A percentile compares a stretch with the other conserved stretches of the same genome.
Conservation (phyloP, 2,113 vertebrate species). For the Cettia cetti region DNA sequence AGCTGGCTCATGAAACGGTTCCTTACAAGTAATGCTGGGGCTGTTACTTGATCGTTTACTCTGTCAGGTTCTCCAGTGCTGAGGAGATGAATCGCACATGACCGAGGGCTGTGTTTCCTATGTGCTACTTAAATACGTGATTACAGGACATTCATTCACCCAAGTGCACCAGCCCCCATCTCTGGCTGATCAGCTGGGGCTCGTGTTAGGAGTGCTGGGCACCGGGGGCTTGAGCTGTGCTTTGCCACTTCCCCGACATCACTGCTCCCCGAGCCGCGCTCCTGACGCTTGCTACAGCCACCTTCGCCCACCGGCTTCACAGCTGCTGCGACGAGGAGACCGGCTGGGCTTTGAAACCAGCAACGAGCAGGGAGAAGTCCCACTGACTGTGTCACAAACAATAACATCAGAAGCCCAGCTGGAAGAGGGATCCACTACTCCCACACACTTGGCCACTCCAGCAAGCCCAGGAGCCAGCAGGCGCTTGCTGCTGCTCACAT, state of each 20-base stretch:
- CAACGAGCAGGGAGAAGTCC: neutral
- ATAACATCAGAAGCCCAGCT: neutral
- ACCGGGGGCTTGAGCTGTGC: neutral
- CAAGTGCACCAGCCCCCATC: rapidly evolving
- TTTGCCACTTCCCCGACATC: neutral
- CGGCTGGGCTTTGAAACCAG: neutral
- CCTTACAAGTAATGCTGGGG: neutral
- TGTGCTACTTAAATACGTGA: rapidly evolving
- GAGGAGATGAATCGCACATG: neutral
- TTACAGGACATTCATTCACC: neutral
- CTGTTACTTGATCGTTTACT: neutral
- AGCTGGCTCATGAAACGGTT: neutral
- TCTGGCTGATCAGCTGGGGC: neutral
- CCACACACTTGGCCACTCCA: neutral
- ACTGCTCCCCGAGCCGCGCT: neutral
- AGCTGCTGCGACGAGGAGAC: rapidly evolving
- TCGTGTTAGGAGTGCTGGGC: rapidly evolving
- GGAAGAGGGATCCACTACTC: neutral
- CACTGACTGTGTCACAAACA: neutral
- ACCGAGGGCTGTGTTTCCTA: neutral
- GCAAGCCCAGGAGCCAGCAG: neutral
- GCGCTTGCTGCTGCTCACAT: neutral
- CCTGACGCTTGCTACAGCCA: neutral
- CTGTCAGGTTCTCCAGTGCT: neutral
- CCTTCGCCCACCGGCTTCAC: neutral